Evolutionary conservation across 1,140 invertebrate species (phyloP).

Genomic region (Drosophila quadrilineata): DNA sequence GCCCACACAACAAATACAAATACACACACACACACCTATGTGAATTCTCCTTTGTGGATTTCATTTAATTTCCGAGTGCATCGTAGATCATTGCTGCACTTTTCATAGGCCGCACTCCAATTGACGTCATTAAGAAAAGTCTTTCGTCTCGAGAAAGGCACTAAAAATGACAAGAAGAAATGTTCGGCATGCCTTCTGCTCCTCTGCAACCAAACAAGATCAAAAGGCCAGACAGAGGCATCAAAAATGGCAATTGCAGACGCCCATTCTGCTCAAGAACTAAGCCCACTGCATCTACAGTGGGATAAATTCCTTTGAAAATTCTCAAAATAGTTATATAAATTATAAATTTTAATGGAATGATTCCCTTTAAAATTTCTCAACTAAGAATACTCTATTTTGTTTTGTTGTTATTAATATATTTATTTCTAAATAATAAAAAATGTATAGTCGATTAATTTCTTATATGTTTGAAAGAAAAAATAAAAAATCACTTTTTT

Average conservation of each 20-base stretch:
- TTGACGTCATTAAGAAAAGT: slow-evolving; percentile 38
- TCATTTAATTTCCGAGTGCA: not conserved
- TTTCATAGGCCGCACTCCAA: not conserved
- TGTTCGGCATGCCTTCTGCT: slow-evolving; percentile 1
- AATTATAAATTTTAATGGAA: no score
- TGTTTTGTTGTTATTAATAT: no score
- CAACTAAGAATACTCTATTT: no score
- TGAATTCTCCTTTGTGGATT: no score
- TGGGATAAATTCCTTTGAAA: slow-evolving; percentile 12
- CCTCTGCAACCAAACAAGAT: slow-evolving; percentile 37
- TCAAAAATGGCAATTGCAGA: slow-evolving; percentile 45
- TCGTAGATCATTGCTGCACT: not conserved
- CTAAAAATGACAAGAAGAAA: slow-evolving; percentile 26
- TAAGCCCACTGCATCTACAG: slow-evolving; percentile 21
- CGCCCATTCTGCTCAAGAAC: slow-evolving; percentile 22
- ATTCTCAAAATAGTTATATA: no score
- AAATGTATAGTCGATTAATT: no score
- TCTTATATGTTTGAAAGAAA: no score
- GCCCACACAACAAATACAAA: slow-evolving; percentile 2
- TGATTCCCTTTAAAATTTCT: no score
- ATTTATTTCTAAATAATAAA: no score
- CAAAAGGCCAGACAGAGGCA: slow-evolving; percentile 58
- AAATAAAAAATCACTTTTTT: no score
- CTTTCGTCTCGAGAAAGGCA: slow-evolving; percentile 2
- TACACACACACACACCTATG: no score